Evolutionary conservation across 2,113 vertebrate genomes (phyloP).

Genomic region (Noctilio leporinus): DNA sequence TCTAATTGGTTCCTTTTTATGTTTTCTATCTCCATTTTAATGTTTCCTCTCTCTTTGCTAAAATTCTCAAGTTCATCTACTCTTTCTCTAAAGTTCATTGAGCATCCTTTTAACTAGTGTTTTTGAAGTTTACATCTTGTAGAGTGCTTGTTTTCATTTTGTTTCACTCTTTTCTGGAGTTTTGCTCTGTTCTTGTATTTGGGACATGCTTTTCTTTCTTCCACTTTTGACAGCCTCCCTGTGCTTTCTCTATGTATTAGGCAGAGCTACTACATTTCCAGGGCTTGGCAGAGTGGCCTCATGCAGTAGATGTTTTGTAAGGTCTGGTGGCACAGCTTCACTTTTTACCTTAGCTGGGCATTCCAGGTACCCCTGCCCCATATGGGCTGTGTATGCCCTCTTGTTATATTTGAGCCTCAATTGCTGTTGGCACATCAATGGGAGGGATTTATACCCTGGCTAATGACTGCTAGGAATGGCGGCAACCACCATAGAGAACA

Average conservation of each 20-base stretch:
- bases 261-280: background rate
- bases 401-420: background rate
- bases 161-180: background rate
- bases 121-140: background rate
- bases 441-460: background rate
- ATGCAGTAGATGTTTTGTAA: background rate
- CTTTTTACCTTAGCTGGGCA: background rate
- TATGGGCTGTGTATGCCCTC: background rate
- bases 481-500: background rate
- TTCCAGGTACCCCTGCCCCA: background rate
- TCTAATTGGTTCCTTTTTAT: background rate
- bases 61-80: background rate
- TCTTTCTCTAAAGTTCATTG: background rate
- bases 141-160: background rate
- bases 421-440: background rate
- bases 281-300: background rate
- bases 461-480: background rate
- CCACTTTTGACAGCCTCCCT: background rate
- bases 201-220: background rate
- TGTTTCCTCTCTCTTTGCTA: background rate
- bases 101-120: background rate
- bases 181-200: background rate
- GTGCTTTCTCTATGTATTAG: background rate
- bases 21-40: background rate
- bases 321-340: background rate